These are phyloP conservation scores for Ectemnius continuus DNA, from an alignment of 2,888 invertebrate genomes.

Conservation along the genomic window DNA sequence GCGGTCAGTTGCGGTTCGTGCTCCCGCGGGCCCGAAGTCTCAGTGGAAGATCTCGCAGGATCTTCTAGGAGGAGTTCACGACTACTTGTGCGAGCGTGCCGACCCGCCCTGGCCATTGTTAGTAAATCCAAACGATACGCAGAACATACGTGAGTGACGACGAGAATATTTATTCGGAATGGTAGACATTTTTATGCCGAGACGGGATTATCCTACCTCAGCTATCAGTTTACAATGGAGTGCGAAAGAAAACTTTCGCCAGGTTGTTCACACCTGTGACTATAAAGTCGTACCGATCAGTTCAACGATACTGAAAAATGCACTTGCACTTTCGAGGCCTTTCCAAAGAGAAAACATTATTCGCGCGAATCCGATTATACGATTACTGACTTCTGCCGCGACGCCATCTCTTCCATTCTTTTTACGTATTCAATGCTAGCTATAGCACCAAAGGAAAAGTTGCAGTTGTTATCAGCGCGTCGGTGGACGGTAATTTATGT, in stretches of 20 bases:
- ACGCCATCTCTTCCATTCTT: too few relatives aligned
- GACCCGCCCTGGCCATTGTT: slow-evolving; percentile 2
- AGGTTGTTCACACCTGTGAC: too few relatives aligned
- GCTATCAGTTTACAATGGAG: too few relatives aligned
- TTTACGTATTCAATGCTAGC: too few relatives aligned
- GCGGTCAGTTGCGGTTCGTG: slow-evolving; percentile 71
- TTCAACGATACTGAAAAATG: too few relatives aligned
- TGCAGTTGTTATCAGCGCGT: slow-evolving; percentile 8
- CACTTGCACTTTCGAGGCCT: too few relatives aligned
- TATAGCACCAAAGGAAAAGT: slow-evolving; percentile 7
- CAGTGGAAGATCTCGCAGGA: slow-evolving; percentile 15
- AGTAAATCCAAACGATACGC: slow-evolving; percentile 20
- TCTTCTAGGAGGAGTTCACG: neutral
- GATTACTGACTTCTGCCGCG: too few relatives aligned
- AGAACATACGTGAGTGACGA: slow-evolving; percentile 49
- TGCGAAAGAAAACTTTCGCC: too few relatives aligned
- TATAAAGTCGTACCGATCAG: too few relatives aligned
- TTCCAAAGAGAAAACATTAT: too few relatives aligned
- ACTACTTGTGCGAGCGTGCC: slow-evolving; percentile 1
- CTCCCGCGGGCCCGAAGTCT: slow-evolving; percentile 62
- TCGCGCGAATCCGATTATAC: too few relatives aligned
- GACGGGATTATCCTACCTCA: neutral
- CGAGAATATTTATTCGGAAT: slow-evolving; percentile 27
- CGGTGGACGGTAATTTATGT: slow-evolving; percentile 14
- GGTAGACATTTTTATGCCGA: neutral